Evolutionary conservation across 2,797 vertebrate genomes (phyloP), one percentile per base, ranked within the genome.

Genomic region (Trachops cirrhosus): DNA sequence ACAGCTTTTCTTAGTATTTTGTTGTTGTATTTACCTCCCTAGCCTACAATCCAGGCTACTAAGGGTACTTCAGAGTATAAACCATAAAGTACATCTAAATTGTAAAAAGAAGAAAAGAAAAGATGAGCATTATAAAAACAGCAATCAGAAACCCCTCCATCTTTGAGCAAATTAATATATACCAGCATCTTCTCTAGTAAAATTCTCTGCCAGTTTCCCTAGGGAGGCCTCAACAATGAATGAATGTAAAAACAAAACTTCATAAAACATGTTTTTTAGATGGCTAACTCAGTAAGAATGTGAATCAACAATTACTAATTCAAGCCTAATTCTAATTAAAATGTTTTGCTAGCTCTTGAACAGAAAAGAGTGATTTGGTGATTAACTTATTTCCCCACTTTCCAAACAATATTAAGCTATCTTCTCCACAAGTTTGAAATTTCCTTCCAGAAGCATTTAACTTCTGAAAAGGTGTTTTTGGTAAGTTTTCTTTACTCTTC

Each of bases 311-410:
- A 50, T 79, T 86, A 92, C 57, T 75, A 90, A 86, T 32, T 37
- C 29, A 90, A 77, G 34, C 32, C 86, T 86, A 92, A 93, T 67
- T 92, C 73, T 78, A 93, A n/a, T 67, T 70, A 86, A 93, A 90
- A 84, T 77, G 37, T 75, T 96, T 74, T 93, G 19, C 79, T 87
- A 88, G 79, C 68, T 94, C n/a, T 9, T 37, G 10, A 85, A 77
- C 19, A 75, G 46, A 84, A 96, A 86, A 87, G 71, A 79, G 86
- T 78, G n/a, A 85, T 34, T 88, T 48, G n/a, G 24, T 74, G 91
- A 83, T 75, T 80, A 93, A 94, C 32, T 62, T 62, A 83, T 14
- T 85, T n/a, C 34, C 48, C n/a, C 2, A 39, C 5, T 74, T 21
- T 70, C 32, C 50, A 74, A 68, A 82, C 41, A 67, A 46, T 37